These are phyloP conservation scores for Dendrophyllia cribrosa DNA, from an alignment of 64 coral and sea anemone genomes.

Conservation along the genomic window DNA sequence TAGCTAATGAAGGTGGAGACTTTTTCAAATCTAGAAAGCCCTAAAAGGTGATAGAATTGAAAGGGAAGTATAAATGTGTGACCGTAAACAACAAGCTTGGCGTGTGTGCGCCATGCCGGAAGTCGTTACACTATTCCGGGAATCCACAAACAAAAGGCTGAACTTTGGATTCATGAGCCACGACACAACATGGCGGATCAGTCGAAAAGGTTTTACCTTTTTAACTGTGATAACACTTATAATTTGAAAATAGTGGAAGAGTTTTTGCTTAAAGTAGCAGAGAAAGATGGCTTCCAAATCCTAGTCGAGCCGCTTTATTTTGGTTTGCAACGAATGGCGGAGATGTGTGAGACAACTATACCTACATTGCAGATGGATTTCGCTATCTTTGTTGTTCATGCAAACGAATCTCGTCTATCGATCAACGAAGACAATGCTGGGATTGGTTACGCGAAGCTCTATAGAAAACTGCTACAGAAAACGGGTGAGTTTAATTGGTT, in stretches of 20 bases:
- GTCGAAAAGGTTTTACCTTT: constrained; percentile 9
- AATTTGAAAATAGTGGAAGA: constrained; percentile 44
- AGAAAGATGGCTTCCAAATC: neutral
- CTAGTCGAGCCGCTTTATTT: constrained; percentile 36
- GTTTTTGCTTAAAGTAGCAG: neutral
- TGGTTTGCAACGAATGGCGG: constrained; percentile 55
- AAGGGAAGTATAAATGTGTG: too few relatives aligned
- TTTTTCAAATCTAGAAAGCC: too few relatives aligned
- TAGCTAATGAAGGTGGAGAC: too few relatives aligned
- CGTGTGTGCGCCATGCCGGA: too few relatives aligned
- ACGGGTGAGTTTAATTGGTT: constrained; percentile 53
- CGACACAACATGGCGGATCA: too few relatives aligned
- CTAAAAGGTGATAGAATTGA: too few relatives aligned
- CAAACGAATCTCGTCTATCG: constrained; percentile 58
- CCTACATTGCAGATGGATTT: neutral
- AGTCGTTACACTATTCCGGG: too few relatives aligned
- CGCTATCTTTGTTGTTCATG: constrained; percentile 85
- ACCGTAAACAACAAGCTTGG: too few relatives aligned
- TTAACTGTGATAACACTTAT: constrained; percentile 82
- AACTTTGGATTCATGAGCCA: too few relatives aligned
- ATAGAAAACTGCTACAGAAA: constrained; percentile 29
- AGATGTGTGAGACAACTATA: neutral
- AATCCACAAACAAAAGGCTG: too few relatives aligned
- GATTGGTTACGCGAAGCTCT: constrained; percentile 74
- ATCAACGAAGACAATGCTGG: constrained; percentile 66